phyloP scores from a whole-genome alignment of 1,140 invertebrate species.

The Lordiphosa collinella region DNA sequence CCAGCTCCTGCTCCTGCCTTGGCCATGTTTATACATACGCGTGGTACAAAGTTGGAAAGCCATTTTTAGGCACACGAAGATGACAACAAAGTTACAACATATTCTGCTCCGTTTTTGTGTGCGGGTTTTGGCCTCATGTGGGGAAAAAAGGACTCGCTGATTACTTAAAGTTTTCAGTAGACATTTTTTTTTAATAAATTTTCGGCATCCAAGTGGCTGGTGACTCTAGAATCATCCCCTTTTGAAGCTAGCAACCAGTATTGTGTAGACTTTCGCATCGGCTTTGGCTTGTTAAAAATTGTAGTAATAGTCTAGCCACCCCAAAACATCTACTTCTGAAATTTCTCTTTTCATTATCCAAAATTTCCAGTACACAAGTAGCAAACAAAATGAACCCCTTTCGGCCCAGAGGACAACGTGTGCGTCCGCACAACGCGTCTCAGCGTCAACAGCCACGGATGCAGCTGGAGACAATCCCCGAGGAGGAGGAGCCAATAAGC shows the following conservation, averaged over 20 bases:
- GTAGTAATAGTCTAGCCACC: neutral
- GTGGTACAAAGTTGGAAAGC: slow-evolving; percentile 11
- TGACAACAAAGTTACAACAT: slow-evolving; percentile 6
- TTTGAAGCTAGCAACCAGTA: too few relatives aligned
- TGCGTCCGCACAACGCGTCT: neutral
- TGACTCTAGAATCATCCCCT: too few relatives aligned
- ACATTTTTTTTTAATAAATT: too few relatives aligned
- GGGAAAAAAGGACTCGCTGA: too few relatives aligned
- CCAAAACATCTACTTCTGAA: neutral
- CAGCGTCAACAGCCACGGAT: too few relatives aligned
- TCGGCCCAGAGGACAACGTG: neutral
- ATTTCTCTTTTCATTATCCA: slow-evolving; percentile 8
- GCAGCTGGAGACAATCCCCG: neutral
- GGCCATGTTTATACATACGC: slow-evolving; percentile 62
- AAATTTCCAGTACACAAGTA: slow-evolving; percentile 15
- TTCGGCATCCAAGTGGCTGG: too few relatives aligned
- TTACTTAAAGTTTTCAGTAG: too few relatives aligned
- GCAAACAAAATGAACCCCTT: slow-evolving; percentile 15
- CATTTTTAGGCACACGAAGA: slow-evolving; percentile 60
- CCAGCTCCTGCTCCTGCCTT: slow-evolving; percentile 17
- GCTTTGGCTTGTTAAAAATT: neutral
- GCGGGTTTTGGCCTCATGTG: too few relatives aligned
- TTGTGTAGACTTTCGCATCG: too few relatives aligned
- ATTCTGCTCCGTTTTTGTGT: too few relatives aligned
- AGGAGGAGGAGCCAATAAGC: too few relatives aligned